A percentile compares a stretch with the other conserved stretches of the same genome.
These are phyloP conservation scores for Sapayoa aenigma DNA, from an alignment of 2,113 vertebrate species.

Conservation along the genomic window DNA sequence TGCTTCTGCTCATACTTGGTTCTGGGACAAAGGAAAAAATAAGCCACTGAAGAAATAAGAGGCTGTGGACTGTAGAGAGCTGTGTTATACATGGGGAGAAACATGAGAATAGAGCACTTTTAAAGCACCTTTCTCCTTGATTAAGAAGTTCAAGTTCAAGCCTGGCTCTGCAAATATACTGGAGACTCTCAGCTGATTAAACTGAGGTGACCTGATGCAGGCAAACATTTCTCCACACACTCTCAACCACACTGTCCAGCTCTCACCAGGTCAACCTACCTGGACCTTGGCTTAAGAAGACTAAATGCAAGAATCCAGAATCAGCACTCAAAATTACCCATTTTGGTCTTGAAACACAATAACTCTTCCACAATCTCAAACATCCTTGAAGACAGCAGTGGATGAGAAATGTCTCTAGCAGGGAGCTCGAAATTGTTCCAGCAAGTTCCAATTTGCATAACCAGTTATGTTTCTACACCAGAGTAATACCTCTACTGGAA, in stretches of 20 bases:
- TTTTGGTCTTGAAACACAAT: neutral
- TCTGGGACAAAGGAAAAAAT: neutral
- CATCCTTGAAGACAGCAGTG: accelerated
- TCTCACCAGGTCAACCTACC: neutral
- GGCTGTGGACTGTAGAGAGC: neutral
- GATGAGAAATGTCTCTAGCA: neutral
- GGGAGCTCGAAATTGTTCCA: neutral
- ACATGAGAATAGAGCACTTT: neutral
- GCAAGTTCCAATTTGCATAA: neutral
- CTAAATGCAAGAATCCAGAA: neutral
- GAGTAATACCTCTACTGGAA: conserved; percentile 8
- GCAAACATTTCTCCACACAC: neutral
- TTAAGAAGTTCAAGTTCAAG: neutral
- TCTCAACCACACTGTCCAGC: neutral
- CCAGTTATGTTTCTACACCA: neutral
- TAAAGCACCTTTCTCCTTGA: neutral
- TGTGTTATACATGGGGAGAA: neutral
- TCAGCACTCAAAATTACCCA: neutral
- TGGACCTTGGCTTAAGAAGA: neutral
- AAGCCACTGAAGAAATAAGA: neutral
- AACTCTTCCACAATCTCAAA: neutral
- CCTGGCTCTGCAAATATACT: neutral
- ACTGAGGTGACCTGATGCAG: neutral
- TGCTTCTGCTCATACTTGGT: neutral
- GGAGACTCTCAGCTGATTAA: neutral